Base-by-base conservation (phyloP, 1,140 invertebrate species). In the Ladona fulva region DNA sequence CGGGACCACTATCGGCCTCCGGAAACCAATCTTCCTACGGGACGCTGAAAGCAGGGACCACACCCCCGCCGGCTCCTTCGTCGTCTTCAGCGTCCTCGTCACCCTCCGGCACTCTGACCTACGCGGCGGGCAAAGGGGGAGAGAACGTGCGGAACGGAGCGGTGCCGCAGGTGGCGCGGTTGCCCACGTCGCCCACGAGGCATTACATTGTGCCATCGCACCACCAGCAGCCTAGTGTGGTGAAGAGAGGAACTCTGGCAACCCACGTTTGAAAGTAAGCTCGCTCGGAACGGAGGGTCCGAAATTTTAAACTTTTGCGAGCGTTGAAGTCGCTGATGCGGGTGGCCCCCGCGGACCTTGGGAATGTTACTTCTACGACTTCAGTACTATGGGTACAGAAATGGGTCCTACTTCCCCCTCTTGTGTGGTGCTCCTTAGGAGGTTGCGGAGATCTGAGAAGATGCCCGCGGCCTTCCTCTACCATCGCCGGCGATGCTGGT, bases 21-120 rank as follows among this genome's bases (percentile, higher is more conserved):
- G 66, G 19, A 24, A 52, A 8, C 76, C 74, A 14, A 78, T 77
- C 37, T 79, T 77, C 16, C 74, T 76, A 37, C 74, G 42, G 22
- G 66, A 77, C 75, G 77, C 52, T 66, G 16, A 66, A 66, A 81
- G 88, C 88, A 66, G 88, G 89, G 10, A 91, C 91, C 81, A 91
- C 92, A 25, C 91, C 92, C 3, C 24, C 75, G 8, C 24, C 75
- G 75, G 92, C 92, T 85, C 92, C 92, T 3, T 90, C 91, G 52
- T 90, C 92, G 0, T 93, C 92, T 42, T 92, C 92, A 24, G 92
- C 93, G 75, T 66, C 52, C 52, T 66, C 52, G 14, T 66, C 52
- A 5, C 52, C 52, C 1, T 66, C 92, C 92, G 59, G 92, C 92
- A 0, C 92, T 90, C 16, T 93, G 93, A 82, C 90, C 85, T 73